Percentiles rank a stretch among this genome's conserved stretches.
These are phyloP conservation scores for Diogma glabrata DNA, from an alignment of 2,888 invertebrate species.

Conservation along the genomic window DNA sequence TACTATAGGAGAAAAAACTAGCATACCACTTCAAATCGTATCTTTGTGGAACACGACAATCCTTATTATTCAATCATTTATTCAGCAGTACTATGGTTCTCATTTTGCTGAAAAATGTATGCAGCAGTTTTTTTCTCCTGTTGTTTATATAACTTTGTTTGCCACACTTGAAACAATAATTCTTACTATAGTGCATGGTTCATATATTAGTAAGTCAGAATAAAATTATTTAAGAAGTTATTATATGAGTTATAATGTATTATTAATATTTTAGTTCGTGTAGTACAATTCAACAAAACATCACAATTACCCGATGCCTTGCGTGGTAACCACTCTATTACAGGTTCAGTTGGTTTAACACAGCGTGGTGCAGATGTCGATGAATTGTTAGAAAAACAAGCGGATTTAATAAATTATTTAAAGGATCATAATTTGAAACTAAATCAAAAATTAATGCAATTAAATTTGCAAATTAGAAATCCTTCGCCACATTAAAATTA, in stretches of 20 bases:
- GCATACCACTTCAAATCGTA: conserved; percentile 48
- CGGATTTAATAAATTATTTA: conserved; percentile 55
- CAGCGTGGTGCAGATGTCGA: conserved; percentile 40
- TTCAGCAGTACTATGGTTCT: conserved; percentile 44
- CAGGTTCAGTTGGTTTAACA: conserved; percentile 33
- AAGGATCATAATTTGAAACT: conserved; percentile 54
- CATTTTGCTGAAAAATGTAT: conserved; percentile 41
- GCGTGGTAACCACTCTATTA: conserved; percentile 34
- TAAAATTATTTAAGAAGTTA: too few species aligned
- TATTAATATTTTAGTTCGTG: conserved; percentile 41
- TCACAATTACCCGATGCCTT: conserved; percentile 51
- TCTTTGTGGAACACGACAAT: conserved; percentile 50
- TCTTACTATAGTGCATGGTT: conserved; percentile 39
- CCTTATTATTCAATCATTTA: conserved; percentile 42
- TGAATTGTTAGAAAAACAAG: conserved; percentile 56
- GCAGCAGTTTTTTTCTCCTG: conserved; percentile 40
- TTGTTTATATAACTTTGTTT: conserved; percentile 45
- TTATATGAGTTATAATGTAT: too few species aligned
- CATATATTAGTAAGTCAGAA: conserved; percentile 42
- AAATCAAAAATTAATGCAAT: conserved; percentile 49
- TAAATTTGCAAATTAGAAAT: conserved; percentile 40
- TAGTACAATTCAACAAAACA: conserved; percentile 46
- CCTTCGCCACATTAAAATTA: too few species aligned
- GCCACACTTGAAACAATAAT: conserved; percentile 40
- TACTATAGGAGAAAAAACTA: conserved; percentile 44